Percentiles rank a stretch among this genome's conserved stretches.
phyloP scores from a whole-genome alignment of 2,888 invertebrate genomes.

The Eucera pruinosa region DNA sequence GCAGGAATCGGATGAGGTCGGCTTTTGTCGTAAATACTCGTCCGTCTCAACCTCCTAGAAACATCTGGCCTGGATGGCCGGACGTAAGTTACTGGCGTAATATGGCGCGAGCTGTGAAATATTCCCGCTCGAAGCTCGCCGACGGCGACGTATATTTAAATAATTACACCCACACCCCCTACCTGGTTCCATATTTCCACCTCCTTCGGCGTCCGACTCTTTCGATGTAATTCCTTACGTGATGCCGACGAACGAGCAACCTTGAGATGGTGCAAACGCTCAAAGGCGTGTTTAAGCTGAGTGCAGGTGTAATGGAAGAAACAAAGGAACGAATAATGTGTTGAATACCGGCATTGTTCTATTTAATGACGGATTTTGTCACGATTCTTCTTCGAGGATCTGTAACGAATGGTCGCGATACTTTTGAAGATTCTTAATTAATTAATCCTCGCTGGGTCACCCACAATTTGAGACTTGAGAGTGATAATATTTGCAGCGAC shows the following conservation, averaged over 20 bases:
- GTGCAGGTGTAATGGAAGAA: constrained; percentile 16
- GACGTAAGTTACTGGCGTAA: constrained; percentile 76
- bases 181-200: constrained; percentile 28
- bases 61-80: constrained; percentile 73
- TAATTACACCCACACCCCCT: constrained; percentile 64
- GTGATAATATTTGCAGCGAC: no score
- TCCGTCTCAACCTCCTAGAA: constrained; percentile 65
- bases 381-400: background rate
- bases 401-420: no score
- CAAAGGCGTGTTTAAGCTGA: constrained; percentile 58
- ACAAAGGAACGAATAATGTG: constrained; percentile 8
- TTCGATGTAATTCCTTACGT: constrained; percentile 54
- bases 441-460: no score
- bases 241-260: constrained; percentile 39
- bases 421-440: background rate
- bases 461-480: no score
- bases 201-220: constrained; percentile 28
- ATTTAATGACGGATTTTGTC: constrained; percentile 20
- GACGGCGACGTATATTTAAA: constrained; percentile 71
- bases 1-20: constrained; percentile 52
- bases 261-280: constrained; percentile 25
- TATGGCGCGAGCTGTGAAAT: constrained; percentile 74
- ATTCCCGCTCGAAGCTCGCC: constrained; percentile 70
- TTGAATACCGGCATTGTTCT: constrained; percentile 18
- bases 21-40: constrained; percentile 61